phyloP scores from a whole-genome alignment of 2,113 vertebrate genomes.

The Lepidothrix coronata region DNA sequence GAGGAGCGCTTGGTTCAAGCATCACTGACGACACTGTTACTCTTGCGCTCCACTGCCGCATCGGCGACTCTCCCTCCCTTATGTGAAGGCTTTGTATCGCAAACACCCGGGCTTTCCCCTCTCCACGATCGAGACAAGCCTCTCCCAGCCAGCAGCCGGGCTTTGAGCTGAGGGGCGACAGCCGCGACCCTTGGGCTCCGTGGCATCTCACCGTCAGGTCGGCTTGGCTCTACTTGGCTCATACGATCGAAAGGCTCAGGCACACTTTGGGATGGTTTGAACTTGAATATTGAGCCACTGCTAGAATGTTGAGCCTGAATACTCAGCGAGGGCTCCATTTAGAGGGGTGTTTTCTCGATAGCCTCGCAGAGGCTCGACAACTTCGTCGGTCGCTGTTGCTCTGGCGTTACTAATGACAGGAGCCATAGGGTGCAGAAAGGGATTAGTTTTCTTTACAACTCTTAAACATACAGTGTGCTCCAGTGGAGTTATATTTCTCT shows the following conservation, averaged over 20 bases:
- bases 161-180: background rate
- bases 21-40: accelerated
- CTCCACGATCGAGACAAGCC: accelerated
- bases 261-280: accelerated
- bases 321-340: accelerated
- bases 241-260: accelerated
- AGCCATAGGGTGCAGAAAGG: background rate
- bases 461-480: accelerated
- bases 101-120: accelerated
- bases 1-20: background rate
- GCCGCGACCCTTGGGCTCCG: accelerated
- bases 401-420: background rate
- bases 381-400: background rate
- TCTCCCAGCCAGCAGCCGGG: background rate
- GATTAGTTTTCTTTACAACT: background rate
- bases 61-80: no score
- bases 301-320: background rate
- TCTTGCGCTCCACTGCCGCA: accelerated
- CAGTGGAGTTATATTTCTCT: background rate
- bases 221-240: background rate
- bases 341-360: background rate
- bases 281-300: background rate
- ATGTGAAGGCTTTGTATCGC: accelerated
- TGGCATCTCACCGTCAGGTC: accelerated
- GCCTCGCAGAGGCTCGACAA: accelerated